Conservation (phyloP, 2,888 invertebrate genomes). For the Vanessa cardui region DNA sequence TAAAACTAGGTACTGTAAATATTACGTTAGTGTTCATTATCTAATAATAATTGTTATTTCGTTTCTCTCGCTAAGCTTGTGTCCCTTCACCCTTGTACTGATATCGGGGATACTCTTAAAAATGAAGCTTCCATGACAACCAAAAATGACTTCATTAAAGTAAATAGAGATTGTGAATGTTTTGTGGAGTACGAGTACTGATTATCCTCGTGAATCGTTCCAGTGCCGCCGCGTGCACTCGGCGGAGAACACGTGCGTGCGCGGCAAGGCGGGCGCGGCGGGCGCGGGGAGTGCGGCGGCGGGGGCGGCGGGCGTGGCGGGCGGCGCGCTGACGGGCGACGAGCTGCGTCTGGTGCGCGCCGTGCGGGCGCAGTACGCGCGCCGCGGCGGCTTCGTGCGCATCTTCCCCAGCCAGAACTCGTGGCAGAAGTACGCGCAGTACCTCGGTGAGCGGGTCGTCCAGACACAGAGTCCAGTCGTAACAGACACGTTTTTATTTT, state of each 20-base stretch:
- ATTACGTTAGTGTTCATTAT: too few species aligned
- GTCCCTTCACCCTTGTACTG: too few species aligned
- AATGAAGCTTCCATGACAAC: not conserved
- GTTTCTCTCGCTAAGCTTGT: too few species aligned
- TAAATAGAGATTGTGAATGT: not conserved
- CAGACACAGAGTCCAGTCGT: too few species aligned
- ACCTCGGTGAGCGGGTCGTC: slow-evolving; percentile 82
- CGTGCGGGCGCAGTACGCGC: slow-evolving; percentile 89
- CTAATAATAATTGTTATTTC: too few species aligned
- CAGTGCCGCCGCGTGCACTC: slow-evolving; percentile 89
- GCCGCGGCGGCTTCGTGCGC: slow-evolving; percentile 93
- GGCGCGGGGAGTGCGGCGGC: slow-evolving; percentile 59
- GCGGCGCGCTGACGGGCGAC: slow-evolving; percentile 85
- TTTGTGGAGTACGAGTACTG: not conserved
- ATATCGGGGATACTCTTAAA: not conserved
- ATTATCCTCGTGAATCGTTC: not conserved
- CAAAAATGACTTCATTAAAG: not conserved
- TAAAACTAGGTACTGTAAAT: too few species aligned
- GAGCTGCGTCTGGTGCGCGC: slow-evolving; percentile 90
- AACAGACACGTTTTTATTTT: too few species aligned
- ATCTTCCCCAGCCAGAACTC: slow-evolving; percentile 95
- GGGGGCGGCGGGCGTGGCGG: slow-evolving; percentile 48
- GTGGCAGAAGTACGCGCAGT: slow-evolving; percentile 92
- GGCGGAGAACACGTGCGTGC: slow-evolving; percentile 84
- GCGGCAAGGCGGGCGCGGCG: slow-evolving; percentile 74